phyloP scores from a whole-genome alignment of 2,113 vertebrate species.

The Trogon melanurus region DNA sequence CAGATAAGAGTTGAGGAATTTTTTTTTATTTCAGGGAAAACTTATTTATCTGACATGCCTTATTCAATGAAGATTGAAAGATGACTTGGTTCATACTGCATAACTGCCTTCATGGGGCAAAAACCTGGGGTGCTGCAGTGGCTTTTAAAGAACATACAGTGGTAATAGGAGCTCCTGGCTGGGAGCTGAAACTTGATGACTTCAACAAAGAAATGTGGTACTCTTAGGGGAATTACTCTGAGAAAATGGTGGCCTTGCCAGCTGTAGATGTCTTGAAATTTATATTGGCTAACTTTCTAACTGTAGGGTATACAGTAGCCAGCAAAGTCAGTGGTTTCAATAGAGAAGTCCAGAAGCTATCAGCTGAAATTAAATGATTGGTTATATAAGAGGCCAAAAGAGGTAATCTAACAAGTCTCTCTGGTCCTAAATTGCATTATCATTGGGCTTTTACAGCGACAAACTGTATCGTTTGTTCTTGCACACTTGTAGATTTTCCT shows the following conservation, averaged over 20 bases:
- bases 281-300: background rate
- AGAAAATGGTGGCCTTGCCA: background rate
- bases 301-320: rapidly evolving
- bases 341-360: background rate
- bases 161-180: background rate
- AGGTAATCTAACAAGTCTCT: background rate
- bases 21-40: background rate
- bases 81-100: background rate
- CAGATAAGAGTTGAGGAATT: background rate
- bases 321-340: background rate
- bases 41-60: background rate
- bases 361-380: background rate
- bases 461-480: background rate
- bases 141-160: background rate
- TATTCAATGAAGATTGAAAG: background rate
- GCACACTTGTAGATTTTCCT: background rate
- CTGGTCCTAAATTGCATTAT: background rate
- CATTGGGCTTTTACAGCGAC: background rate
- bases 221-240: background rate
- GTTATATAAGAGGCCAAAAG: background rate
- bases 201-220: background rate
- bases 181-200: background rate
- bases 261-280: background rate
- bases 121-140: background rate
- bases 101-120: background rate